Evolutionary conservation across 2,113 vertebrate genomes (phyloP), one percentile per base, ranked within the genome.

Genomic region (Panthera leo): DNA sequence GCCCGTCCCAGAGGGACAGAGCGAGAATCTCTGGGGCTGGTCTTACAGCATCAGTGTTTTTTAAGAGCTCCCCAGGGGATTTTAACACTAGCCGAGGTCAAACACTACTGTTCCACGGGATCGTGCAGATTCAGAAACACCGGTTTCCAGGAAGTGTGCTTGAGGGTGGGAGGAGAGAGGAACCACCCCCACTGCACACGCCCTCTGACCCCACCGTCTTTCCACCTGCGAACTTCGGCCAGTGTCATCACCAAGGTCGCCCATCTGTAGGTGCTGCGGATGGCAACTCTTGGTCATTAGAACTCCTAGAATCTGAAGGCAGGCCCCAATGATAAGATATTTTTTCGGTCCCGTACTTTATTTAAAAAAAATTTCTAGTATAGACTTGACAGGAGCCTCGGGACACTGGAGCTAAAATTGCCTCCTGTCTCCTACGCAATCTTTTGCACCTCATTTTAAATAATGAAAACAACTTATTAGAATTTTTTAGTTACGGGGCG

Each of bases 351-450:
- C 70, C 13, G 39, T 58, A 34, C 63, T 21, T 87, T 79, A 63
- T 36, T 21, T 51, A 23, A 45, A 75, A 15, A 0, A 0, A 3
- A 7, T 91, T 83, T 71, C 45, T 45, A 45, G 45, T 82, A 82
- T 4, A 29, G 58, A 76, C 82, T 94, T 94, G n/a, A 85, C 31
- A 82, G 51, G 29, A 73, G 55, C 12, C 19, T 89, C 76, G 25
- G 65, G 55, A 71, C 58, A 42, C 76, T 92, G 45, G 89, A 89
- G 55, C 53, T 95, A 91, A 95, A 95, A 95, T 42, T 85, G 84
- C 65, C 67, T 96, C 31, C 2, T 68, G 55, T 21, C 63, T 89
- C 9, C 0, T 25, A 70, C 82, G 36, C 34, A 53, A 19, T 36
- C 19, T 48, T 84, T 84, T 84, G 45, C 29, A 68, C 61, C 63